Base-by-base conservation (phyloP, 2,797 vertebrate genomes). In the Trematomus bernacchii region DNA sequence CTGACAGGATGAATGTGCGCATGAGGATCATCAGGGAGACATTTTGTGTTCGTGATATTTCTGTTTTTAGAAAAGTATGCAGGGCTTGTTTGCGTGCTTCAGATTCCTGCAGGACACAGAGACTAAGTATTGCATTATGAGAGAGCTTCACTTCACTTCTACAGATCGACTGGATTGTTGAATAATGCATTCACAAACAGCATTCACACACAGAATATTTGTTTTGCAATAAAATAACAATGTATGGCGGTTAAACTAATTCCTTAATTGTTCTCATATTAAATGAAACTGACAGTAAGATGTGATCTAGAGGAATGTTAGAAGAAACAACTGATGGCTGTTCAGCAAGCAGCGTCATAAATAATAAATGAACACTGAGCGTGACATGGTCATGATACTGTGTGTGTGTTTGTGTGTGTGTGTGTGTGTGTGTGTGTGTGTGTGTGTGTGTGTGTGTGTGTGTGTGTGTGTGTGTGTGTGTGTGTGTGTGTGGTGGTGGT, bases 1-100 rank as follows among this genome's bases (percentile, higher is more conserved):
- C 33, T 37, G 33, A 37, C 6, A 9, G 33, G 6, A 37, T 37
- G 33, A 7, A 37, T 37, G 33, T 21, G n/a, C 50, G 3, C 50
- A 19, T 23, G n/a, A 13, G 21, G 46, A 7, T 50, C 47, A n/a
- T n/a, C 47, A 50, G 47, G 47, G 16, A n/a, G 47, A n/a, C 47
- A 48, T 7, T 48, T 50, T n/a, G 47, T n/a, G 33, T 9, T 37
- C 7, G 6, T 37, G 33, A 7, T 37, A 37, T 46, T 43, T 70
- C 50, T 73, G 68, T 72, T 76, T 79, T 54, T 74, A 68, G 47
- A 37, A 70, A 16, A 37, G 50, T 18, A n/a, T 27, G 21, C 33
- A 3, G n/a, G 33, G 33, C 6, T 37, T 9, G 27, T 10, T 14
- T 21, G 19, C 1, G 19, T 4, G 12, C 3, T 27, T 8, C 52